These are phyloP conservation scores for Euglossa dilemma DNA, from an alignment of 1,140 invertebrate species.

Conservation along the genomic window DNA sequence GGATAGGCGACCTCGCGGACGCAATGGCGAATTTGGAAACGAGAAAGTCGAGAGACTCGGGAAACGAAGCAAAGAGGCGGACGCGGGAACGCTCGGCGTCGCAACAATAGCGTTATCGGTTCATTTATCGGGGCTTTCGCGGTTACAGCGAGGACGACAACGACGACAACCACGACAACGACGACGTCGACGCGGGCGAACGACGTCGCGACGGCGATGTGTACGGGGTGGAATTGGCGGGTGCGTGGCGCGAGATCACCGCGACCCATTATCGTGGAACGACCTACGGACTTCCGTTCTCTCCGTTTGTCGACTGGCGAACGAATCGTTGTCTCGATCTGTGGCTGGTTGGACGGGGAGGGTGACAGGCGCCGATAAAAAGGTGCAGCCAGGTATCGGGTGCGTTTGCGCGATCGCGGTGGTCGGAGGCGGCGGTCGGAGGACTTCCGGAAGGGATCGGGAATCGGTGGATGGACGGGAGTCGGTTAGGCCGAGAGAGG, in stretches of 20 bases:
- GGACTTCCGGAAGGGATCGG: constrained; percentile 56
- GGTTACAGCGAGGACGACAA: constrained; percentile 41
- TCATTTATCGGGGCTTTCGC: constrained; percentile 81
- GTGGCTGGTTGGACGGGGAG: no score
- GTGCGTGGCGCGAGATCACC: constrained; percentile 63
- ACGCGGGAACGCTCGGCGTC: constrained; percentile 69
- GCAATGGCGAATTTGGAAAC: constrained; percentile 51
- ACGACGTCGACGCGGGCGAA: constrained; percentile 46
- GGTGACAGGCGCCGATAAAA: no score
- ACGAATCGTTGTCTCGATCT: no score
- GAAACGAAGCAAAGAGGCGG: constrained; percentile 72
- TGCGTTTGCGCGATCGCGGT: not conserved
- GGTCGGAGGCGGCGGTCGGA: constrained; percentile 45
- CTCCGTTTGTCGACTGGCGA: no score
- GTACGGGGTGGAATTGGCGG: constrained; percentile 43
- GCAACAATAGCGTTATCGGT: constrained; percentile 81
- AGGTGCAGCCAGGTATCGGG: no score
- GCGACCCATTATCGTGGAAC: no score
- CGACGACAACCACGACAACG: constrained; percentile 42
- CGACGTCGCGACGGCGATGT: constrained; percentile 32
- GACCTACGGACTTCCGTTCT: no score
- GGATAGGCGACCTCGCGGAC: not conserved
- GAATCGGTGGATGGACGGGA: not conserved
- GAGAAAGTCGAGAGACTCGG: constrained; percentile 42
- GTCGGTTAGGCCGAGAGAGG: not conserved